phyloP scores from a whole-genome alignment of 1,140 invertebrate species.

The Cryptotermes secundus region DNA sequence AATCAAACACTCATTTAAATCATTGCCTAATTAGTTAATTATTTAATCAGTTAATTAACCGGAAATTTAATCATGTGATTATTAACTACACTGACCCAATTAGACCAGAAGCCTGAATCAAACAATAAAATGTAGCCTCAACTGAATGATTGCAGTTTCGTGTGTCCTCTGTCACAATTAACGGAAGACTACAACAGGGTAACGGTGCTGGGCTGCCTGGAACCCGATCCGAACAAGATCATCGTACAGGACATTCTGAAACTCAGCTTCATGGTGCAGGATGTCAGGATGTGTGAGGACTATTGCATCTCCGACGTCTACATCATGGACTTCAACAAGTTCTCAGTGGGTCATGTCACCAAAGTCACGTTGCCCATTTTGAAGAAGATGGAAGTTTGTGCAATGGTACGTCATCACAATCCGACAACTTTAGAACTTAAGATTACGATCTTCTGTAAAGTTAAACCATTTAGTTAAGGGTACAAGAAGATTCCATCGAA shows the following conservation, averaged over 20 bases:
- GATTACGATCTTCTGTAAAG: too few relatives aligned
- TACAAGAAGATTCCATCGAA: too few relatives aligned
- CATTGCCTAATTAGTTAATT: too few relatives aligned
- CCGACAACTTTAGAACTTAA: too few relatives aligned
- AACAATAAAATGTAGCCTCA: too few relatives aligned
- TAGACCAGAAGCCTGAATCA: too few relatives aligned
- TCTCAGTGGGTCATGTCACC: slow-evolving; percentile 43
- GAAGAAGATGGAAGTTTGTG: slow-evolving; percentile 46
- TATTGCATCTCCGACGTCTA: slow-evolving; percentile 45
- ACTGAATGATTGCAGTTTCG: background rate
- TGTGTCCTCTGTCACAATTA: background rate
- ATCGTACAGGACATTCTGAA: slow-evolving; percentile 36
- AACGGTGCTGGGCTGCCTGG: background rate
- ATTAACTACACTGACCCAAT: too few relatives aligned
- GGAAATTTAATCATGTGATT: too few relatives aligned
- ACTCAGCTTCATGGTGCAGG: slow-evolving; percentile 40
- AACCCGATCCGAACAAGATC: background rate
- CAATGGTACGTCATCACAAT: slow-evolving; percentile 38
- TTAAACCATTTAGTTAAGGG: too few relatives aligned
- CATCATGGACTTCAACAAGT: slow-evolving; percentile 45
- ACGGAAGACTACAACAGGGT: background rate
- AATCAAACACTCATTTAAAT: too few relatives aligned
- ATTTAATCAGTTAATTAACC: too few relatives aligned
- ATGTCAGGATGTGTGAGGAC: slow-evolving; percentile 43
- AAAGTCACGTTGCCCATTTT: slow-evolving; percentile 45